phyloP scores from a whole-genome alignment of 2,888 invertebrate genomes.

The Synanthedon tipuliformis region DNA sequence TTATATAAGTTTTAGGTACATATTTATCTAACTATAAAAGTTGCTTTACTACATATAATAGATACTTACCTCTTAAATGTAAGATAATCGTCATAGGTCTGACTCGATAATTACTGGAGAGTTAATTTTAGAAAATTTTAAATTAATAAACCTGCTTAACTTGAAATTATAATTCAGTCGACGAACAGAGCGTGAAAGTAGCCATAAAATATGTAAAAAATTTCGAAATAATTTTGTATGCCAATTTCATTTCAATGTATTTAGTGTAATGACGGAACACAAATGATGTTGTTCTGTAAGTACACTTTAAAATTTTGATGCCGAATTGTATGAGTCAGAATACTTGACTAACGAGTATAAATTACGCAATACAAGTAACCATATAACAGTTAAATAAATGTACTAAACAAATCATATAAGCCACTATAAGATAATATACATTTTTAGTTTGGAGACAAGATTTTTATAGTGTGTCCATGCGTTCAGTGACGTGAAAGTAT shows the following conservation, averaged over 20 bases:
- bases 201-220: conserved; percentile 7
- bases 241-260: conserved; percentile 32
- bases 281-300: conserved; percentile 18
- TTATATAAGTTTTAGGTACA: no score
- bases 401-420: neutral
- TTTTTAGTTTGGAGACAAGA: neutral
- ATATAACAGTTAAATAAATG: neutral
- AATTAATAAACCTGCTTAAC: no score
- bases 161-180: no score
- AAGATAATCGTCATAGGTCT: no score
- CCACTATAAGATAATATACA: neutral
- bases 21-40: no score
- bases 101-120: no score
- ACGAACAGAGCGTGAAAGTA: conserved; percentile 35
- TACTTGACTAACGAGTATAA: conserved; percentile 18
- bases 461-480: neutral
- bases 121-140: no score
- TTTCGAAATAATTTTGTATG: conserved; percentile 21
- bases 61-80: no score
- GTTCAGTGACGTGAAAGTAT: neutral
- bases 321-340: conserved; percentile 37
- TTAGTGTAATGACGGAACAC: conserved; percentile 18
- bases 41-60: no score
- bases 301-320: conserved; percentile 26
- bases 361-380: conserved; percentile 1